Conservation (phyloP, 1,140 invertebrate genomes). For the Drosophila micromelanica region DNA sequence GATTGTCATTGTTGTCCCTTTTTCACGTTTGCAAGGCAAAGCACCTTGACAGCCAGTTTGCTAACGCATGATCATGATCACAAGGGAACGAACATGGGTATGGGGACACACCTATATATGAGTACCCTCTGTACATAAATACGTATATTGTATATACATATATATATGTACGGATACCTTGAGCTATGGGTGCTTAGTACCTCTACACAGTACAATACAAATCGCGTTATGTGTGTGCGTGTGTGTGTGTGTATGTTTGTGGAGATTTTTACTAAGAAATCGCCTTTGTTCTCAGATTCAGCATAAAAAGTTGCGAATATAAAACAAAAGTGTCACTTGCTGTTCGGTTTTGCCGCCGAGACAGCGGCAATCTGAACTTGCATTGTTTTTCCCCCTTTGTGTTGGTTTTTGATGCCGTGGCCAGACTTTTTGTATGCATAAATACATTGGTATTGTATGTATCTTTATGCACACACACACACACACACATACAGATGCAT, state of each 20-base stretch:
- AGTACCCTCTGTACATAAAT: background rate
- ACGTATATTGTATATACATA: background rate
- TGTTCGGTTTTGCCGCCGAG: conserved; percentile 42
- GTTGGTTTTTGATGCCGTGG: conserved; percentile 26
- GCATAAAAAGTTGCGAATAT: conserved; percentile 79
- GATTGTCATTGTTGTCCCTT: background rate
- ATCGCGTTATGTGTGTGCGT: conserved; percentile 30
- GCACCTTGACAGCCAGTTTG: background rate
- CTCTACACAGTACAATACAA: conserved; percentile 38
- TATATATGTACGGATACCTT: background rate
- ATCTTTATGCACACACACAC: background rate
- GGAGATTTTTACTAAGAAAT: conserved; percentile 71
- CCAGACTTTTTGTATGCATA: conserved; percentile 19
- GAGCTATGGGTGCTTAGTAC: conserved; percentile 13
- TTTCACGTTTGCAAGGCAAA: background rate
- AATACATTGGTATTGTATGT: background rate
- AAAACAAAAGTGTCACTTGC: conserved; percentile 82
- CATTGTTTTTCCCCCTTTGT: conserved; percentile 67
- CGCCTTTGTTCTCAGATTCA: conserved; percentile 69
- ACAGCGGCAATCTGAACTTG: conserved; percentile 49
- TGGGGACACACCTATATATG: conserved; percentile 2
- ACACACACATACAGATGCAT: conserved; percentile 2
- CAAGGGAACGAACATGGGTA: background rate
- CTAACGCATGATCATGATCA: background rate
- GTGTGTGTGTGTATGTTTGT: conserved; percentile 31